Percentiles rank a stretch among this genome's conserved stretches.
phyloP scores from a whole-genome alignment of 2,797 vertebrate genomes.

The Serranus cabrilla region DNA sequence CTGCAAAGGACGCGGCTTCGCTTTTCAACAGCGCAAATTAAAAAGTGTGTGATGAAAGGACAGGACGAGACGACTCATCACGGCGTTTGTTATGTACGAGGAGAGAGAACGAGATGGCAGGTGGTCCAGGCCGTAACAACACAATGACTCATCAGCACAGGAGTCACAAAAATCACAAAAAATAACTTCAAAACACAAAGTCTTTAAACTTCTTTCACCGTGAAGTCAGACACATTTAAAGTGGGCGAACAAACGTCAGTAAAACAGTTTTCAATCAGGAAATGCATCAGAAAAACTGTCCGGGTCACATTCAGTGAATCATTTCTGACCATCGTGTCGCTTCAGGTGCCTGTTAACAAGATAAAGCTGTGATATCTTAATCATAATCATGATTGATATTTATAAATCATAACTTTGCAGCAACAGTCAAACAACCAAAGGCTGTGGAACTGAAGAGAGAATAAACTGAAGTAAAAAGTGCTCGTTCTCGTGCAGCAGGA shows the following conservation, averaged over 20 bases:
- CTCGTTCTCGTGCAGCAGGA: not conserved
- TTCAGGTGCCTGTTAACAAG: not conserved
- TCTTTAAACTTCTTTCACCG: slow-evolving; percentile 11
- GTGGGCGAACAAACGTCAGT: not conserved
- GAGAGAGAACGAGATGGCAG: slow-evolving; percentile 59
- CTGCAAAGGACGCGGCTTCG: not conserved
- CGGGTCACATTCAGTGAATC: not conserved
- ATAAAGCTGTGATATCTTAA: not conserved
- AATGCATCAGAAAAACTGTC: not conserved
- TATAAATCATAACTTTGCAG: slow-evolving; percentile 28
- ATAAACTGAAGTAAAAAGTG: not conserved
- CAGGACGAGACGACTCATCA: slow-evolving; percentile 42
- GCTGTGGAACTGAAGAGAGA: not conserved
- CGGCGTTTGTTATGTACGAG: slow-evolving; percentile 61
- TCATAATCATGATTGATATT: slow-evolving; percentile 6
- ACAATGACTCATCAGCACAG: slow-evolving; percentile 58
- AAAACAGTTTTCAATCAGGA: no score
- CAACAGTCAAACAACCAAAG: slow-evolving; percentile 15
- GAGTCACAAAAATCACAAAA: slow-evolving; percentile 43
- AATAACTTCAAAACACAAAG: not conserved
- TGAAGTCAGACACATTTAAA: not conserved
- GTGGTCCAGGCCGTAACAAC: slow-evolving; percentile 52
- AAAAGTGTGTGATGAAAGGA: slow-evolving; percentile 33
- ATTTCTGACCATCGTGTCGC: not conserved
- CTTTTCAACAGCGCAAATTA: slow-evolving; percentile 23